These are phyloP conservation scores for Gerris buenoi DNA, from an alignment of 1,140 invertebrate genomes.

Conservation along the genomic window DNA sequence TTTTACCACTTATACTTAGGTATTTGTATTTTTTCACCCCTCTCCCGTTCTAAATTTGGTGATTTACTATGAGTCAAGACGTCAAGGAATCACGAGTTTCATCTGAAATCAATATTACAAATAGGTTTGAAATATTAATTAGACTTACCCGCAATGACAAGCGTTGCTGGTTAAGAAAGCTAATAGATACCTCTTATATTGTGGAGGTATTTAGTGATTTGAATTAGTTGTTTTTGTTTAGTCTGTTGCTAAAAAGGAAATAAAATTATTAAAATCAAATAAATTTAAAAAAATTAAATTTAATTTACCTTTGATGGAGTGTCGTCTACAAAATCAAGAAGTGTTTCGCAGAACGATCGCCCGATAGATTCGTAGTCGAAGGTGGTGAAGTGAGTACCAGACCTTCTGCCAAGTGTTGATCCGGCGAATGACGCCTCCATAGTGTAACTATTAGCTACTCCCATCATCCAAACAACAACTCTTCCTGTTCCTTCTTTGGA, in stretches of 20 bases:
- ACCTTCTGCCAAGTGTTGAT: conserved; percentile 58
- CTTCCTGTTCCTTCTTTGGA: conserved; percentile 84
- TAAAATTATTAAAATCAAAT: conserved; percentile 1
- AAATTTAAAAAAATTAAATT: conserved; percentile 9
- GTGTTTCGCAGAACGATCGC: conserved; percentile 76
- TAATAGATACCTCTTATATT: neutral
- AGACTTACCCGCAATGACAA: neutral
- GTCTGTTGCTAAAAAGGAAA: too few relatives aligned
- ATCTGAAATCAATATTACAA: too few relatives aligned
- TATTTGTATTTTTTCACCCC: too few relatives aligned
- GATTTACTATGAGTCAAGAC: too few relatives aligned
- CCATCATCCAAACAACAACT: conserved; percentile 86
- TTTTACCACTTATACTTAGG: too few relatives aligned
- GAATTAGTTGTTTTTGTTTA: neutral
- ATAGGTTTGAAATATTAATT: neutral
- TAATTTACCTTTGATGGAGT: conserved; percentile 69
- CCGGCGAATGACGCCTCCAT: conserved; percentile 88
- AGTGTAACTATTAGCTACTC: conserved; percentile 83
- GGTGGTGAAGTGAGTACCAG: conserved; percentile 70
- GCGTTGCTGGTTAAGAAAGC: neutral
- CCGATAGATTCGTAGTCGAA: conserved; percentile 71
- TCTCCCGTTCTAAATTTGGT: too few relatives aligned
- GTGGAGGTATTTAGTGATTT: neutral
- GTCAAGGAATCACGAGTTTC: too few relatives aligned
- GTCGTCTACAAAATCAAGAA: conserved; percentile 78